Percentiles rank a stretch among this genome's conserved stretches.
phyloP scores from a whole-genome alignment of 2,113 vertebrate genomes.

The Hemiscyllium ocellatum region DNA sequence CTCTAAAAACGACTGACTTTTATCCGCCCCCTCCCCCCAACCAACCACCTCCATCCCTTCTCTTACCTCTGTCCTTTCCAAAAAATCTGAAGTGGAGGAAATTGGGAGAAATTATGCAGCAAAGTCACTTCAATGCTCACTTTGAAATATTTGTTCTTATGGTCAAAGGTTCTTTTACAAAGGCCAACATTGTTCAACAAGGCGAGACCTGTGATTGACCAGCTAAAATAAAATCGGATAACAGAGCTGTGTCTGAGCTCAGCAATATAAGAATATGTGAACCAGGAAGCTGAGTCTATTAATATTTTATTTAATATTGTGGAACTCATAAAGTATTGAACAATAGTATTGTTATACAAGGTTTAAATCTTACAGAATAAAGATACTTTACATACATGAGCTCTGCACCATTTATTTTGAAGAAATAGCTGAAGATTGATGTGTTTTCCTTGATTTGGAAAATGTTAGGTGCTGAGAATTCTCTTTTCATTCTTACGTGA shows the following conservation, averaged over 20 bases:
- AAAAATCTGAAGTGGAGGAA: too few relatives aligned
- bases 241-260: background rate
- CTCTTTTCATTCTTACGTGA: too few relatives aligned
- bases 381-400: background rate
- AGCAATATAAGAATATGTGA: background rate
- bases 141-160: background rate
- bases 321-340: conserved; percentile 24
- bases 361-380: conserved; percentile 20
- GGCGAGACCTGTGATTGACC: background rate
- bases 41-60: too few relatives aligned
- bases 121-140: background rate
- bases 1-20: conserved; percentile 52
- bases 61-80: background rate
- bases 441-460: background rate
- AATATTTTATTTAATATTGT: conserved; percentile 23
- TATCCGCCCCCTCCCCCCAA: conserved; percentile 35
- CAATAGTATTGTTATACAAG: background rate
- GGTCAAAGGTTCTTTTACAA: background rate
- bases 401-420: background rate
- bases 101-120: background rate
- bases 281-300: background rate
- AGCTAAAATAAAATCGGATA: background rate
- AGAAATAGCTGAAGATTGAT: background rate
- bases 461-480: background rate
- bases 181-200: background rate